Conservation (phyloP, 1,140 invertebrate species). For the Ephestia elutella region DNA sequence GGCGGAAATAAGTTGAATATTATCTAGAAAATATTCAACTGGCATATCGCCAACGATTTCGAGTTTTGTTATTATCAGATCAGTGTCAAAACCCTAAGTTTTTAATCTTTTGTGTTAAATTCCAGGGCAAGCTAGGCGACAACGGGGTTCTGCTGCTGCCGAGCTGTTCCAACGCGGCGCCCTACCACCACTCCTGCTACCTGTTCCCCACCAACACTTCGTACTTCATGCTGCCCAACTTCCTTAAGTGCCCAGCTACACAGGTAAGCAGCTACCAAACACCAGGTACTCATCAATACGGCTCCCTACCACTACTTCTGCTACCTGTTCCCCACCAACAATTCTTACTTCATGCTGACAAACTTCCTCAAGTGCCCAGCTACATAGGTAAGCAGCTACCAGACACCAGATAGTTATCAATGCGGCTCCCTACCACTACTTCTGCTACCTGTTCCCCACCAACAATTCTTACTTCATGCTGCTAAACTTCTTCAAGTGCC, state of each 20-base stretch:
- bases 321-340: conserved; percentile 88
- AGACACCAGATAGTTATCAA: no score
- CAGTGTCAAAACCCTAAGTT: neutral
- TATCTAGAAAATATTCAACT: no score
- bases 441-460: conserved; percentile 84
- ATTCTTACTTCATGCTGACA: conserved; percentile 90
- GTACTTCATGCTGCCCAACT: conserved; percentile 92
- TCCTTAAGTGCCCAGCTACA: conserved; percentile 88
- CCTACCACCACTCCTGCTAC: conserved; percentile 88
- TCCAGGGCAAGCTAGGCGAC: conserved; percentile 81
- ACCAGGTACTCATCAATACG: no score
- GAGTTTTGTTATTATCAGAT: no score
- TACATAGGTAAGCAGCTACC: conserved; percentile 79
- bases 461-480: conserved; percentile 93
- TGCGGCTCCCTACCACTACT: conserved; percentile 89
- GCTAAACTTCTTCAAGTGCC: conserved; percentile 90
- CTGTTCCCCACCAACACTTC: conserved; percentile 89
- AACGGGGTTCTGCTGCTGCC: conserved; percentile 92
- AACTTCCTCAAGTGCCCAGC: conserved; percentile 90
- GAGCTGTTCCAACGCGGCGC: conserved; percentile 87
- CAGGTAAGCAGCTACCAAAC: conserved; percentile 77
- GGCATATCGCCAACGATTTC: no score
- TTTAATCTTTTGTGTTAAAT: neutral
- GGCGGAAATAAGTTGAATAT: no score
- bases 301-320: conserved; percentile 90